Percentiles rank a stretch among this genome's conserved stretches.
Evolutionary conservation across 2,888 invertebrate species (phyloP).

Genomic region (Eupithecia inturbata): DNA sequence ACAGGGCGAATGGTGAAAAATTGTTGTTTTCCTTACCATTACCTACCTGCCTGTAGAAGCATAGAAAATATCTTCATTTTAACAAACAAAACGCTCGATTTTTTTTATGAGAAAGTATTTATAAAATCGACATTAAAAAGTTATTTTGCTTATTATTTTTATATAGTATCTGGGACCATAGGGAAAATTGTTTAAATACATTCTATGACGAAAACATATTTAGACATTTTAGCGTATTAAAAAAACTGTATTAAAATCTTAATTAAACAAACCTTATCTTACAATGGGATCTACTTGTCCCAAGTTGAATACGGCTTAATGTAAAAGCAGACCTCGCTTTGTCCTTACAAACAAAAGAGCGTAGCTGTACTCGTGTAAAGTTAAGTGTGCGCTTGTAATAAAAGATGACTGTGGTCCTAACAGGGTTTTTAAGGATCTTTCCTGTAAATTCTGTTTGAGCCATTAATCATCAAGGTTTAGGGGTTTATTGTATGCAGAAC

Average conservation of each 20-base stretch:
- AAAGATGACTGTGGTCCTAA: slow-evolving; percentile 52
- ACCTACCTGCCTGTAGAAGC: slow-evolving; percentile 20
- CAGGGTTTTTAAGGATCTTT: slow-evolving; percentile 21
- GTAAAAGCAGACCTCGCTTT: slow-evolving; percentile 52
- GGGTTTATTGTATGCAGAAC: neutral
- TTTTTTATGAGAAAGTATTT: neutral
- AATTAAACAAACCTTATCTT: slow-evolving; percentile 3
- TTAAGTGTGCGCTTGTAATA: slow-evolving; percentile 61
- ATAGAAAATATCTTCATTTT: slow-evolving; percentile 22
- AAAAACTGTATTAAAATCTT: neutral
- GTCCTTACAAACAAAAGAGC: slow-evolving; percentile 55
- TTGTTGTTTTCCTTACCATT: slow-evolving; percentile 38
- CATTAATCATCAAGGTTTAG: neutral
- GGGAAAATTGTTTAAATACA: neutral
- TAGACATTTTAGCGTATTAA: neutral
- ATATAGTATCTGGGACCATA: neutral
- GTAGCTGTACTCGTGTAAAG: slow-evolving; percentile 56
- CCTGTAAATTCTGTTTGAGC: slow-evolving; percentile 1
- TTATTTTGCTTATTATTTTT: neutral
- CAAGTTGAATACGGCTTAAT: slow-evolving; percentile 45
- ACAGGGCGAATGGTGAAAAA: slow-evolving; percentile 36
- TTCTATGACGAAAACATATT: neutral
- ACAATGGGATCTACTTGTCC: slow-evolving; percentile 37
- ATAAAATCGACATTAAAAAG: neutral
- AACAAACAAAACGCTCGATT: neutral